Evolutionary conservation across 2,888 invertebrate genomes (phyloP).

Genomic region (Coenonympha glycerion): DNA sequence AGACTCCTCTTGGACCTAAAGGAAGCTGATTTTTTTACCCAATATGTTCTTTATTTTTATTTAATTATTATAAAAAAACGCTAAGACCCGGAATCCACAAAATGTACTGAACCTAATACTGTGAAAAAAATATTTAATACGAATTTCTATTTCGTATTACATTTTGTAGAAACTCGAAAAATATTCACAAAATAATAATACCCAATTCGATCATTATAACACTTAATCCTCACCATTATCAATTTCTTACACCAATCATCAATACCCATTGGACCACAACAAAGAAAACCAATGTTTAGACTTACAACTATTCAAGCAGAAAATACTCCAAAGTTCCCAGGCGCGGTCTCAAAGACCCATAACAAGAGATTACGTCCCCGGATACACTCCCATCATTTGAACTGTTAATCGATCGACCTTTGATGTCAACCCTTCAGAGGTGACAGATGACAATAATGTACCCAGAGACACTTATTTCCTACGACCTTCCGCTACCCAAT

Average conservation of each 20-base stretch:
- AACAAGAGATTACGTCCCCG: slow-evolving; percentile 30
- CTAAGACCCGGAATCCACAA: too few species aligned
- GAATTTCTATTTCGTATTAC: too few species aligned
- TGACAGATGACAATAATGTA: slow-evolving; percentile 46
- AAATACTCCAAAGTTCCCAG: slow-evolving; percentile 63
- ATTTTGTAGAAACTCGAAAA: too few species aligned
- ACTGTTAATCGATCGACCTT: slow-evolving; percentile 56
- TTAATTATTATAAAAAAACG: too few species aligned
- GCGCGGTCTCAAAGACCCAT: slow-evolving; percentile 36
- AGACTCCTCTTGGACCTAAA: too few species aligned
- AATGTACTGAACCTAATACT: too few species aligned
- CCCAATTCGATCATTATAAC: background rate
- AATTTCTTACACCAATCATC: slow-evolving; percentile 15
- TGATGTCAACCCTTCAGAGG: slow-evolving; percentile 40
- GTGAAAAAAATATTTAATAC: too few species aligned
- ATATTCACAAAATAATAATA: background rate
- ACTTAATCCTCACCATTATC: slow-evolving; percentile 1
- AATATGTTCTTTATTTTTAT: too few species aligned
- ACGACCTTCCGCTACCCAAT: slow-evolving; percentile 41
- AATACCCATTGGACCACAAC: slow-evolving; percentile 49
- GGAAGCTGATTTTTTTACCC: too few species aligned
- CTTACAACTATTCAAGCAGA: slow-evolving; percentile 53
- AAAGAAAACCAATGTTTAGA: slow-evolving; percentile 56
- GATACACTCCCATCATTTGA: slow-evolving; percentile 40
- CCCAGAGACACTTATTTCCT: slow-evolving; percentile 33